phyloP scores from a whole-genome alignment of 2,888 invertebrate species.

The Drosophila sordidula region DNA sequence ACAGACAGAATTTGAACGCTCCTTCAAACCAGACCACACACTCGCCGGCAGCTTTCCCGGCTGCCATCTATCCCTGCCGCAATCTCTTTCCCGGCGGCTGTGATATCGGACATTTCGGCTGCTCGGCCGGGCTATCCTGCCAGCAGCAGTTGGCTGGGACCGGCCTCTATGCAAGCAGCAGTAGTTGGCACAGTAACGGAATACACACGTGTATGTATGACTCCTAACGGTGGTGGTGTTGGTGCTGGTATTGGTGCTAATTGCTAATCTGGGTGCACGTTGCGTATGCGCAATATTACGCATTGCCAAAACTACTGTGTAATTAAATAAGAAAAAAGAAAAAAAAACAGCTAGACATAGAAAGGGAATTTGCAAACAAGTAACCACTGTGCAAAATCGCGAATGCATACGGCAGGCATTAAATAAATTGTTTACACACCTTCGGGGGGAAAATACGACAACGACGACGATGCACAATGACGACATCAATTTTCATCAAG shows the following conservation, averaged over 20 bases:
- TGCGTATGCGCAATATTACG: slow-evolving; percentile 68
- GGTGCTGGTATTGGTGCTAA: slow-evolving; percentile 48
- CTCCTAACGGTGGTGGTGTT: slow-evolving; percentile 2
- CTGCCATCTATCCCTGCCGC: slow-evolving; percentile 81
- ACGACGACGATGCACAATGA: slow-evolving; percentile 57
- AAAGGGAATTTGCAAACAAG: neutral
- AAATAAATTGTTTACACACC: slow-evolving; percentile 41
- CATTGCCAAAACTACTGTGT: slow-evolving; percentile 39
- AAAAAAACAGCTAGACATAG: neutral
- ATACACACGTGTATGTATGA: slow-evolving; percentile 67
- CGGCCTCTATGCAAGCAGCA: neutral
- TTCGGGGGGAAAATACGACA: slow-evolving; percentile 4
- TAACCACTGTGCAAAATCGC: slow-evolving; percentile 19
- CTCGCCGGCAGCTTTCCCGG: slow-evolving; percentile 36
- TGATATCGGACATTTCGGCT: slow-evolving; percentile 75
- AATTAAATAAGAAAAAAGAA: slow-evolving; percentile 21
- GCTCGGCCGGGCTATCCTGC: slow-evolving; percentile 39
- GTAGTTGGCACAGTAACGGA: slow-evolving; percentile 65
- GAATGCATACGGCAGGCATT: slow-evolving; percentile 33
- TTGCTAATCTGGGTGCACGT: slow-evolving; percentile 47
- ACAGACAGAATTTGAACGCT: slow-evolving; percentile 68
- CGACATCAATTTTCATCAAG: slow-evolving; percentile 69
- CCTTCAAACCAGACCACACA: slow-evolving; percentile 10
- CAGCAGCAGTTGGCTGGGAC: slow-evolving; percentile 13
- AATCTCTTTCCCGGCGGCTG: slow-evolving; percentile 82